These are phyloP conservation scores for Orthosia gothica DNA, from an alignment of 2,888 invertebrate species.

Conservation along the genomic window DNA sequence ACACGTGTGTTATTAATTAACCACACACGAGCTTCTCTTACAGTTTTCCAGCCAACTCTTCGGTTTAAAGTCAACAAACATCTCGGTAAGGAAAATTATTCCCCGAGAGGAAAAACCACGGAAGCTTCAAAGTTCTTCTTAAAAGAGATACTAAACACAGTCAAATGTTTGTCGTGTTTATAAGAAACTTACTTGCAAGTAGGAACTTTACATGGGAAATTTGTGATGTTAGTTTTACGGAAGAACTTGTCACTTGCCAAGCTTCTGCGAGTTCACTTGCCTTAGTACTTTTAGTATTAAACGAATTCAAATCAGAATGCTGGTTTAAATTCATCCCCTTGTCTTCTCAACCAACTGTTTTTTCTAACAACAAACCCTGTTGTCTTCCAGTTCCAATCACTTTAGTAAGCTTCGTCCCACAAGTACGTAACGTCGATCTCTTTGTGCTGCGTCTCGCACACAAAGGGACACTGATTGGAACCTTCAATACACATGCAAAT, in stretches of 20 bases:
- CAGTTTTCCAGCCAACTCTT: background rate
- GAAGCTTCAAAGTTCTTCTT: background rate
- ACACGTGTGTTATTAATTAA: background rate
- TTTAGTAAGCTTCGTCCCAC: conserved; percentile 4
- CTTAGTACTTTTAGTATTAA: no score
- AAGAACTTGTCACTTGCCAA: conserved; percentile 41
- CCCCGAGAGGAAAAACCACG: background rate
- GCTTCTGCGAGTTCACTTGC: conserved; percentile 10
- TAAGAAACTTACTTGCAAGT: conserved; percentile 35
- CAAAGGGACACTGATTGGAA: conserved; percentile 48
- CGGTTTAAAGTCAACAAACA: background rate
- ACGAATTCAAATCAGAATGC: no score
- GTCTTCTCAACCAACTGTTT: background rate
- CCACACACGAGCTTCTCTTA: background rate
- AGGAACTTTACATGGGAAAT: no score
- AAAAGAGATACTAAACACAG: conserved; percentile 1
- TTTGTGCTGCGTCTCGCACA: conserved; percentile 42
- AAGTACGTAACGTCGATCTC: conserved; percentile 9
- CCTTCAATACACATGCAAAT: conserved; percentile 50
- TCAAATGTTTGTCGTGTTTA: conserved; percentile 33
- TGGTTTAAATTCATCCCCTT: background rate
- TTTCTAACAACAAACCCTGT: background rate
- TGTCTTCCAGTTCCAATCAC: conserved; percentile 25
- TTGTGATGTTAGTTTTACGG: no score
- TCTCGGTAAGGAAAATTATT: background rate